phyloP scores from a whole-genome alignment of 92 coral and sea anemone species.

The Palythoa grandiflora region DNA sequence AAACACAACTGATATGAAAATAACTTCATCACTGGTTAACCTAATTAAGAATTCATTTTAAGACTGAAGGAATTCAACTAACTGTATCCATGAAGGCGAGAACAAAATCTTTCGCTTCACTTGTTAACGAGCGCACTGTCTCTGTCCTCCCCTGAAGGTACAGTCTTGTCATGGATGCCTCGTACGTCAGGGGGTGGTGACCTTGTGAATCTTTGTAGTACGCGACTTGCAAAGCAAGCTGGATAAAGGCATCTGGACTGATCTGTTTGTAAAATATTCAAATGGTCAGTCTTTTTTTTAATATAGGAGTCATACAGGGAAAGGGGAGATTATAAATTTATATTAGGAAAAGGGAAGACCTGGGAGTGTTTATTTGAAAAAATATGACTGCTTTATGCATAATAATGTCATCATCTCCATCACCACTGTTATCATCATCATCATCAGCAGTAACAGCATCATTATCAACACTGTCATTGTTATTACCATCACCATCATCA shows the following conservation, averaged over 20 bases:
- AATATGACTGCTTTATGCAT: too few relatives aligned
- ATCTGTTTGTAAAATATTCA: slow-evolving; percentile 53
- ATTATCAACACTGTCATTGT: too few relatives aligned
- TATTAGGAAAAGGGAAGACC: too few relatives aligned
- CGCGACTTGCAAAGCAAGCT: slow-evolving; percentile 89
- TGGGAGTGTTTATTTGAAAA: too few relatives aligned
- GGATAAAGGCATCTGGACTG: slow-evolving; percentile 98
- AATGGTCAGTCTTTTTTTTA: neutral
- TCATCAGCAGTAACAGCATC: too few relatives aligned
- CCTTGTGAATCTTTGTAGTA: slow-evolving; percentile 89
- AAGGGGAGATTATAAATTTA: too few relatives aligned
- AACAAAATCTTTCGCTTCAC: slow-evolving; percentile 88
- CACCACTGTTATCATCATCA: too few relatives aligned
- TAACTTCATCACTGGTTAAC: neutral
- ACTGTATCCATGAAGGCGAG: slow-evolving; percentile 70
- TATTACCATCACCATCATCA: too few relatives aligned
- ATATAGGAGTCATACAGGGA: neutral
- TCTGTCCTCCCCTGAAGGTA: slow-evolving; percentile 98
- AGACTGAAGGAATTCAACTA: neutral
- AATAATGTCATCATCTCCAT: too few relatives aligned
- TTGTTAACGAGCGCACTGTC: slow-evolving; percentile 90
- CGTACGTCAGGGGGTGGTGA: slow-evolving; percentile 90
- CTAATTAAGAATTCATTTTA: neutral
- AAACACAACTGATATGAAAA: neutral
- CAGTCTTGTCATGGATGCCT: slow-evolving; percentile 94